phyloP scores from a whole-genome alignment of 2,113 vertebrate genomes.

The Nothoprocta pentlandii region DNA sequence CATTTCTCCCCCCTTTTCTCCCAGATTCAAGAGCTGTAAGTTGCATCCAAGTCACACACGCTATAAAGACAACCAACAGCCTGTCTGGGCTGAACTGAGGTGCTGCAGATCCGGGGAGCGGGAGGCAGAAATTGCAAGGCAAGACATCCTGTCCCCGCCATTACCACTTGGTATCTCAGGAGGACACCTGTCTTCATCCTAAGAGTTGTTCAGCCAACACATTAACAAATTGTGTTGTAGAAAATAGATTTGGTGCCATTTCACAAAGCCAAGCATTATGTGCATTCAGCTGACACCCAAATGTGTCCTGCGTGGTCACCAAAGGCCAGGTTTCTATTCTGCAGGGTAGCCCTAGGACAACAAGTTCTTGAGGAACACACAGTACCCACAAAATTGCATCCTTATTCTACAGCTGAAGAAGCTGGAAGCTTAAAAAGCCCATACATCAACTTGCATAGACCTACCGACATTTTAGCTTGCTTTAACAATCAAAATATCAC shows the following conservation, averaged over 20 bases:
- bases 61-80: neutral
- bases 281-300: neutral
- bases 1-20: neutral
- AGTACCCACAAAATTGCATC: neutral
- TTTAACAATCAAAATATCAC: neutral
- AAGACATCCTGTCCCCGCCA: neutral
- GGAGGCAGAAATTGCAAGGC: neutral
- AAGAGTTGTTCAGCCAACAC: too few species aligned
- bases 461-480: neutral
- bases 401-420: neutral
- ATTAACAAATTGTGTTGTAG: too few species aligned
- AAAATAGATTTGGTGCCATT: neutral
- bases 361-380: neutral
- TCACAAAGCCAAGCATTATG: neutral
- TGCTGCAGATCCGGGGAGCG: accelerated
- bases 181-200: too few species aligned
- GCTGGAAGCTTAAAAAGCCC: neutral
- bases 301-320: neutral
- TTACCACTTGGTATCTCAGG: too few species aligned
- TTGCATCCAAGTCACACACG: neutral
- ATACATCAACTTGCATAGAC: neutral
- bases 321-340: neutral
- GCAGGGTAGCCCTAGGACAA: neutral
- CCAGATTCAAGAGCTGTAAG: neutral
- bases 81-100: neutral